These are phyloP conservation scores for Furnarius figulus DNA, from an alignment of 2,113 vertebrate species.

Conservation along the genomic window DNA sequence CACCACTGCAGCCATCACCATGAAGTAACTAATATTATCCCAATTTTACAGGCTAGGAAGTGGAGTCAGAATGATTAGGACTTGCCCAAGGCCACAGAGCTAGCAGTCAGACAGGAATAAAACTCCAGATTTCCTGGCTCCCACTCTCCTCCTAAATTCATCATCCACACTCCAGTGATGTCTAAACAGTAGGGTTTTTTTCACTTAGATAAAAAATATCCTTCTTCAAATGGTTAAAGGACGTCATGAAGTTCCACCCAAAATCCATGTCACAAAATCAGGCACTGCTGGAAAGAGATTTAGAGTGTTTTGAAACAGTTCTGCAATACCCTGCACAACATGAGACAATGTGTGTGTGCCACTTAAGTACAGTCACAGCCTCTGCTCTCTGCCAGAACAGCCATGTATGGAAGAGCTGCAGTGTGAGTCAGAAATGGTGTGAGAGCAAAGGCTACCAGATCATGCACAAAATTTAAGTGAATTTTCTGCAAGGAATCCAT, in stretches of 20 bases:
- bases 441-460: not conserved
- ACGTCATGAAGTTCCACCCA: not conserved
- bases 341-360: not conserved
- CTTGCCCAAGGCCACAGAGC: not conserved
- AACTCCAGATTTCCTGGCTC: conserved; percentile 51
- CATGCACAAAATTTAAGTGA: rapidly evolving
- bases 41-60: conserved; percentile 27
- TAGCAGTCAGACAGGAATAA: not conserved
- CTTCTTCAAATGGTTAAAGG: not conserved
- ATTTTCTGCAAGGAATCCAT: not conserved
- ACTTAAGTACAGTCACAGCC: not conserved
- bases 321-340: not conserved
- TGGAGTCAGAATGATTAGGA: conserved; percentile 20
- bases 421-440: not conserved
- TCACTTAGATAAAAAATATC: not conserved
- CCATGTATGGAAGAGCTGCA: not conserved
- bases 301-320: not conserved
- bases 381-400: not conserved
- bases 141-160: conserved; percentile 12
- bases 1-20: not conserved
- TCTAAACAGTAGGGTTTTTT: not conserved
- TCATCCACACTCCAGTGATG: not conserved
- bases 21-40: not conserved
- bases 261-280: not conserved
- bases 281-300: not conserved